These are phyloP conservation scores for Aplysina aerophoba DNA, from an alignment of 37 sponge, comb jelly and placozoan genomes.

Conservation along the genomic window DNA sequence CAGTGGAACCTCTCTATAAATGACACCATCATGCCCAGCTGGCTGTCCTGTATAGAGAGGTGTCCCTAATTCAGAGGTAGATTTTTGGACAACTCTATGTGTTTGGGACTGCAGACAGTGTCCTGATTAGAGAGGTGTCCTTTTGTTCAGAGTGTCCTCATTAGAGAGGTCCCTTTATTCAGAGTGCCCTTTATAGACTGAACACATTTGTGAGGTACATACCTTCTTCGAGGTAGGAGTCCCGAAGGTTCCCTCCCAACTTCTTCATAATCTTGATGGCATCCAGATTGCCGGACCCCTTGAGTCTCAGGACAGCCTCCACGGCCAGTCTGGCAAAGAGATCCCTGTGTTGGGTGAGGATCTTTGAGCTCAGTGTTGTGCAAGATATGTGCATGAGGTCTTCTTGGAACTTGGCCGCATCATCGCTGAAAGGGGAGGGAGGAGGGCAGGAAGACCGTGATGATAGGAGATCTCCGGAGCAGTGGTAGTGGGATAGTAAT, in stretches of 20 bases:
- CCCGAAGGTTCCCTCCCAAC: slow-evolving; percentile 81
- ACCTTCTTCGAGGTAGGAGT: slow-evolving; percentile 99
- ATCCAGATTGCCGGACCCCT: slow-evolving; percentile 81
- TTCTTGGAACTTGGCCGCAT: slow-evolving; percentile 62
- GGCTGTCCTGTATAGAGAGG: too few species aligned
- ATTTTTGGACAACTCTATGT: too few species aligned
- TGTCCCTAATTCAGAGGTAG: too few species aligned
- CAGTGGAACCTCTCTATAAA: too few species aligned
- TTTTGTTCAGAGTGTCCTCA: too few species aligned
- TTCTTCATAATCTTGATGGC: slow-evolving; percentile 97
- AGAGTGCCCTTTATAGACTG: too few species aligned
- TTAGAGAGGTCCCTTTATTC: background rate
- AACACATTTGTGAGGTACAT: too few species aligned
- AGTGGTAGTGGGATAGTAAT: background rate
- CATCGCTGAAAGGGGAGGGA: slow-evolving; percentile 23
- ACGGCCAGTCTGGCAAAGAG: slow-evolving; percentile 95
- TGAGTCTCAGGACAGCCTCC: slow-evolving; percentile 89
- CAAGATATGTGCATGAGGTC: slow-evolving; percentile 96
- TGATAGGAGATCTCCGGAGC: too few species aligned
- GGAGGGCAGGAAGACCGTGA: too few species aligned
- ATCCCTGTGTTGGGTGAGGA: slow-evolving; percentile 93
- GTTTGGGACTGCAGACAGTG: too few species aligned
- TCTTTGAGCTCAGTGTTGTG: slow-evolving; percentile 97
- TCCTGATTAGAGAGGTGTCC: too few species aligned
- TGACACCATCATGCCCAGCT: too few species aligned